Base-by-base conservation (phyloP, 1,140 invertebrate genomes). In the Coelopa frigida region DNA sequence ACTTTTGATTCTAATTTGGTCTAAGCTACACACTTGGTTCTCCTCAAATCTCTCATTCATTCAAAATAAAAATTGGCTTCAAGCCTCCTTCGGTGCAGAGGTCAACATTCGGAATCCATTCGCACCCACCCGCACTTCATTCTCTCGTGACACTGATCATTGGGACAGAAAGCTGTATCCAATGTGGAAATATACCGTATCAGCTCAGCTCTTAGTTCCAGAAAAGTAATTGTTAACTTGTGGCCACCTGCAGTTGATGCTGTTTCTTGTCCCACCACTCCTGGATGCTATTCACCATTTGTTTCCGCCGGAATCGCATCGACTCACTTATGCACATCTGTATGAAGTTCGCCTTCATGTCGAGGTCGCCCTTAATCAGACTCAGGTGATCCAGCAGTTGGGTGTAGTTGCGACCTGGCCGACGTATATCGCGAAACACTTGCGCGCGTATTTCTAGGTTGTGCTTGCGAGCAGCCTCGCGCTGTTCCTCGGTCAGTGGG, bases 291-390 rank as follows among this genome's bases (percentile, higher is more conserved):
- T 45, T 73, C 32, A 84, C 83, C 55, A 92, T 74, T 52, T 78
- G 76, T 55, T 82, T 80, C 38, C 87, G 75, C 65, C 91, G 89
- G 68, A 91, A 92, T 38, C 89, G 75, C 46, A 81, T 60, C 8
- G 85, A 85, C 72, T 91, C 89, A 46, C 78, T 78, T 36, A 89
- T 82, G 43, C 89, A 77, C 54, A 87, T 80, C 53, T 80, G 75
- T 24, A 91, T 72, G 61, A 89, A 80, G 46, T 76, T 75, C 20
- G 81, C 73, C 68, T 80, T 78, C 54, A 81, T 78, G 33, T 87
- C 81, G 21, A 78, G 51, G 47, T 77, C 78, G 50, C 87, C 87
- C 69, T 85, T 82, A 27, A 92, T 70, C 41, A 77, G 73, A 50
- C 79, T 77, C 53, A 92, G 68, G 55, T 82, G 78, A 32, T 80